These are phyloP conservation scores for Drosophila miranda DNA, from an alignment of 1,140 invertebrate genomes.

Conservation along the genomic window DNA sequence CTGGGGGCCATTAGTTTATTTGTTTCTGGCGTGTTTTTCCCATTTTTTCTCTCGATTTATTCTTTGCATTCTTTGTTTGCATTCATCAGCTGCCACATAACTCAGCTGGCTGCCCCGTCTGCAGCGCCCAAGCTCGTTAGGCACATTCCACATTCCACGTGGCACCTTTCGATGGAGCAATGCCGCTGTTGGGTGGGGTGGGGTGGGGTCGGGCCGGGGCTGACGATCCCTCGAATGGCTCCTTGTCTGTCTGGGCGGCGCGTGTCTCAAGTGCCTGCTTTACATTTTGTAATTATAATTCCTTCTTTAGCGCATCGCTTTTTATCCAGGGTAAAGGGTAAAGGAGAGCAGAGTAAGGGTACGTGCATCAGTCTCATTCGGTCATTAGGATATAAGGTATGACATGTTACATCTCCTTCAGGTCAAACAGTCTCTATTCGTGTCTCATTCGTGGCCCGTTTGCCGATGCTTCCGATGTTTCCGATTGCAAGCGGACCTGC, in stretches of 20 bases:
- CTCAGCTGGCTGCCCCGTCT: background rate
- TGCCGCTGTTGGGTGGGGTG: background rate
- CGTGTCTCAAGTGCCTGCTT: conserved; percentile 71
- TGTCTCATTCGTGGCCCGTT: too few relatives aligned
- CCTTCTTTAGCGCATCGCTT: conserved; percentile 15
- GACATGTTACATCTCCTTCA: too few relatives aligned
- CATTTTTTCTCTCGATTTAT: conserved; percentile 10
- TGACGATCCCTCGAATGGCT: conserved; percentile 18
- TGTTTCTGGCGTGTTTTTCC: background rate
- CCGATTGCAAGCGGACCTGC: too few relatives aligned
- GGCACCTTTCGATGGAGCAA: conserved; percentile 16
- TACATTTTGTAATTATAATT: conserved; percentile 79
- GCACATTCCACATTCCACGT: background rate
- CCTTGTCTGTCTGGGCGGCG: conserved; percentile 41
- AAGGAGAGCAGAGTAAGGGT: too few relatives aligned
- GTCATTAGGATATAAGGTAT: too few relatives aligned
- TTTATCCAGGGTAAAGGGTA: too few relatives aligned
- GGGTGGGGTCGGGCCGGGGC: background rate
- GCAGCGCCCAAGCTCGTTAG: conserved; percentile 23
- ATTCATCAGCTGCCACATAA: conserved; percentile 20
- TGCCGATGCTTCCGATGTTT: too few relatives aligned
- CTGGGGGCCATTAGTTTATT: background rate
- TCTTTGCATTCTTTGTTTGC: conserved; percentile 14
- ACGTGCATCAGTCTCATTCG: too few relatives aligned
- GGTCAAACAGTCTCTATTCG: too few relatives aligned